A percentile compares a stretch with the other conserved stretches of the same genome.
phyloP scores from a whole-genome alignment of 1,140 invertebrate species.

The Octopus sinensis region DNA sequence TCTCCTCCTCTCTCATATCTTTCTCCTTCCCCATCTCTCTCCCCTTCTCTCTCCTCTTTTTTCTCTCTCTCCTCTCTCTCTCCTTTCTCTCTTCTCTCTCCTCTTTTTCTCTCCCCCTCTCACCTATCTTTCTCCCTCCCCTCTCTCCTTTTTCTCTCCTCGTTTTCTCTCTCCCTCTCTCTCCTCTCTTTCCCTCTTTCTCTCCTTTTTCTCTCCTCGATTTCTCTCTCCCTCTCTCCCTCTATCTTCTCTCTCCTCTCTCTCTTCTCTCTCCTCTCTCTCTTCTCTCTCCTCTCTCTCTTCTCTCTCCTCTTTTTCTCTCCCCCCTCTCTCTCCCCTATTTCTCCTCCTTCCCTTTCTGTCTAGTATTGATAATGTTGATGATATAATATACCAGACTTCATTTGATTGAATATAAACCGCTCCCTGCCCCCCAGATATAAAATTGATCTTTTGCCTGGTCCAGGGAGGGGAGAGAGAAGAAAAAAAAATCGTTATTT shows the following conservation, averaged over 20 bases:
- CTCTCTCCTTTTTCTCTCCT: neutral
- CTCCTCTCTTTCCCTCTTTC: neutral
- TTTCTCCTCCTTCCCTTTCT: neutral
- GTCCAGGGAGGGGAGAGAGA: too few relatives aligned
- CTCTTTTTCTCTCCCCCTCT: conserved; percentile 20
- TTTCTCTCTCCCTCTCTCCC: neutral
- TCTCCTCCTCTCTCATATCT: conserved; percentile 6
- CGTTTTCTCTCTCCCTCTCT: neutral
- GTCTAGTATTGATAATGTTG: neutral
- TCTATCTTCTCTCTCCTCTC: neutral
- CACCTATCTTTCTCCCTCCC: neutral
- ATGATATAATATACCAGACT: too few relatives aligned
- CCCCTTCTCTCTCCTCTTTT: conserved; percentile 1
- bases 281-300: neutral
- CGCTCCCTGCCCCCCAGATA: too few relatives aligned
- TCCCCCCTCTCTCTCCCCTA: neutral
- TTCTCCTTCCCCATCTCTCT: neutral
- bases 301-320: neutral
- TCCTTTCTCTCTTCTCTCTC: neutral
- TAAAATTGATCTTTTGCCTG: too few relatives aligned
- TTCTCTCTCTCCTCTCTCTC: conserved; percentile 12
- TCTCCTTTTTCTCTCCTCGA: neutral
- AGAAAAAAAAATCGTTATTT: too few relatives aligned
- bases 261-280: neutral
- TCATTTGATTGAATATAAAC: too few relatives aligned